Base-by-base conservation (phyloP, 2,113 vertebrate genomes). In the Ciconia maguari region DNA sequence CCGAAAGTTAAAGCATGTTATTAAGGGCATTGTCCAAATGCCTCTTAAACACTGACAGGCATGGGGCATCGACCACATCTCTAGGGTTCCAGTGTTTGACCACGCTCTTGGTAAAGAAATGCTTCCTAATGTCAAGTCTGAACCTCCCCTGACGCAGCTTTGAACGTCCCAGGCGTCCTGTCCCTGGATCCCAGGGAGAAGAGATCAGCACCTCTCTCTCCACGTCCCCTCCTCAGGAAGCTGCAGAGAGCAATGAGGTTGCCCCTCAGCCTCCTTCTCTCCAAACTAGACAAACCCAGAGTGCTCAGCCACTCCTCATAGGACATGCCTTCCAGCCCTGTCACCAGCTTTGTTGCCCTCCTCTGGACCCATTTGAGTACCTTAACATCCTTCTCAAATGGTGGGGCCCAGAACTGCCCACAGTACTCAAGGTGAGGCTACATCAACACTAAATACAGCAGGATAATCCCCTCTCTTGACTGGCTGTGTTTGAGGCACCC, bases 401-500 rank as follows among this genome's bases (percentile, higher is more conserved):
- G 16, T 17, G 24, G 15, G 5, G 13, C 17, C 13, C 17, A 48
- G 36, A 19, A 15, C 8, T 5, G 25, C 9, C 14, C 9, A 12
- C 7, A 21, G 36, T 15, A 12, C 21, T 81, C 3, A 0, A 36
- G 7, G 7, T 55, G 34, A 85, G 13, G 74, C 55, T 0, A 1
- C 54, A 60, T 10, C 26, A 57, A 1, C 2, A 11, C n/a, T 69
- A 8, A 74, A 4, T 21, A 42, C 7, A 46, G 57, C 2, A 1
- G 34, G 7, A 34, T 48, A 34, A 27, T 30, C 4, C 0, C 4
- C 17, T 62, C 32, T 86, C 6, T 38, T 27, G 38, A n/a, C 25
- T 1, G 0, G 6, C 8, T 65, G 25, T 2, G 0, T 75, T 66
- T 75, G 60, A 18, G 16, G 17, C 13, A 24, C 10, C 1, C 8